Base-by-base conservation (phyloP, 2,888 invertebrate species). In the Cheilosia pagana region DNA sequence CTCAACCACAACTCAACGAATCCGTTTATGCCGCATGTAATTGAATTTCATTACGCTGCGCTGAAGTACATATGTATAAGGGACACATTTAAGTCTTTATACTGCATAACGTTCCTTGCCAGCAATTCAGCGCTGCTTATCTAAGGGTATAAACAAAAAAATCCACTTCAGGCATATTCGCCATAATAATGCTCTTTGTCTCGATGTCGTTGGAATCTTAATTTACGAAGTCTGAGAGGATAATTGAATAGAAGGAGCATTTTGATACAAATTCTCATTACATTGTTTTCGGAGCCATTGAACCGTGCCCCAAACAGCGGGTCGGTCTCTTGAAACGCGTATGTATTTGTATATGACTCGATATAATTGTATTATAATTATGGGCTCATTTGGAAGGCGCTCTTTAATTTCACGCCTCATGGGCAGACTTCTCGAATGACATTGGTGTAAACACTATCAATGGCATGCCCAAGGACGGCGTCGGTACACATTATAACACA, bases 221-320 rank as follows among this genome's bases (percentile, higher is more conserved):
- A 74, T 74, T 74, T 65, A 63, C 35, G 16, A 65, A 65, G 74
- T 74, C 74, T 74, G 65, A 74, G 74, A 74, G 74, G 63, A 74
- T 74, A 74, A 74, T 74, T 74, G 63, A 74, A 74, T 65, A 39
- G 48, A 74, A 74, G 63, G 23, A 48, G 39, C 74, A 31, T 63
- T 74, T 55, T 45, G 53, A 48, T 74, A 74, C 55, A 35, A 63
- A 62, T 63, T 28, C 63, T 55, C 43, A 55, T 74, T 55, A 48
- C 35, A 74, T 63, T 74, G 63, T 74, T 65, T 48, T 63, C 55
- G 14, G 35, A 65, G 55, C 74, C 53, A 65, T 74, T 65, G 55
- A 65, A 63, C 55, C 39, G 65, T 55, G n/a, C 35, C 35, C 35
- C 28, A 55, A 74, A 74, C 6, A 1, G 55, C 48, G 19, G 2